Base-by-base conservation (phyloP, 2,113 vertebrate genomes). In the Ictalurus furcatus region DNA sequence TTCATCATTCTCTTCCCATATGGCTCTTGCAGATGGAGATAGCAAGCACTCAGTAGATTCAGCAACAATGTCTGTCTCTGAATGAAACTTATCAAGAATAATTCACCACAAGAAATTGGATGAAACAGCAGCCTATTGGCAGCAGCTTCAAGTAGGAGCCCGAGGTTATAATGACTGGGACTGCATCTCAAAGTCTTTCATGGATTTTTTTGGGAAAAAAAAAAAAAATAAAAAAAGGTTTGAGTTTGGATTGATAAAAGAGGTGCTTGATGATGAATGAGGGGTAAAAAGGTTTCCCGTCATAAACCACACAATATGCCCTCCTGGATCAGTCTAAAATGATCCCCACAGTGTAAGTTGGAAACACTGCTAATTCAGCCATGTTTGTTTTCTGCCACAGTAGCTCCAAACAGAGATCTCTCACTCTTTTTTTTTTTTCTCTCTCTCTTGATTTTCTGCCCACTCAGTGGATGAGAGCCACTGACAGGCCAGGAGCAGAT, bases 401-500 rank as follows among this genome's bases (percentile, higher is more conserved):
- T 48, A 80, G 61, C 44, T 82, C 61, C 65, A 86, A 91, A 91
- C 71, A 88, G 25, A 65, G 85, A 59, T 81, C 79, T 86, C 37
- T 19, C 30, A 86, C 81, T 48, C 11, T 44, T 82, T 81, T 82
- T 61, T 79, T 52, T 79, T 52, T 44, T 0, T 7, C 44, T 44
- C 40, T 44, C 86, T 87, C 65, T 85, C 73, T 61, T 80, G 76
- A 67, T 86, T 83, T 74, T 37, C 85, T 65, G 79, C 88, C 79
- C 88, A 87, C 59, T 91, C 78, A 85, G 92, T 93, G 93, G 91
- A 94, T 93, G 84, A 88, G 90, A 94, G 92, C 91, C 93, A 93
- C 92, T 95, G 94, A 95, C 93, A 92, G 94, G 92, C 94, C 92
- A 93, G 89, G 93, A 92, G 92, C 92, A 94, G 93, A 95, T 94